Percentiles rank a stretch among this genome's conserved stretches.
Conservation (phyloP, 2,888 invertebrate genomes). For the Atethmia centrago region DNA sequence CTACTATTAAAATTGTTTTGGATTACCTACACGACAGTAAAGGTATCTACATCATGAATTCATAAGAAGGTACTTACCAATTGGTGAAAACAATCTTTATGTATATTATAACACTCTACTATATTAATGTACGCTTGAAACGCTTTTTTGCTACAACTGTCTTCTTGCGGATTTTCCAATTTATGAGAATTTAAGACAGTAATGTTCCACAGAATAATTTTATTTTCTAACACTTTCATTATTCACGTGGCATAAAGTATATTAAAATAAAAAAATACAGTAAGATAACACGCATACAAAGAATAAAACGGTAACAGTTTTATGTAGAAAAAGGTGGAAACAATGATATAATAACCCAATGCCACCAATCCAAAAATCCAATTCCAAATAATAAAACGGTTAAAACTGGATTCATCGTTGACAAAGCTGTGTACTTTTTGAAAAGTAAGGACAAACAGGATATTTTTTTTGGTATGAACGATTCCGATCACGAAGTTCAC, state of each 20-base stretch:
- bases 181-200: slow-evolving; percentile 4
- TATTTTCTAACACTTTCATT: slow-evolving; percentile 4
- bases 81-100: slow-evolving; percentile 23
- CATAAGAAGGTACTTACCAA: slow-evolving; percentile 31
- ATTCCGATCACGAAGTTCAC: slow-evolving; percentile 4
- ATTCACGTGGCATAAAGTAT: background rate
- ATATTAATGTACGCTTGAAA: slow-evolving; percentile 37
- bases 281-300: background rate
- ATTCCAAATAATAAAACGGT: slow-evolving; percentile 7
- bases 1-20: no score
- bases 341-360: background rate
- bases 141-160: background rate
- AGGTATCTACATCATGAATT: no score
- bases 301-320: no score
- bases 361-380: slow-evolving; percentile 22
- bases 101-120: slow-evolving; percentile 29
- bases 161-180: background rate
- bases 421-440: slow-evolving; percentile 40
- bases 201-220: slow-evolving; percentile 21
- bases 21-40: no score
- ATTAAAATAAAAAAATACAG: slow-evolving; percentile 11
- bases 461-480: no score
- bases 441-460: slow-evolving; percentile 1
- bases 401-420: slow-evolving; percentile 1
- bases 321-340: background rate